Evolutionary conservation across 1,140 invertebrate species (phyloP).

Genomic region (Trichonephila clavata): DNA sequence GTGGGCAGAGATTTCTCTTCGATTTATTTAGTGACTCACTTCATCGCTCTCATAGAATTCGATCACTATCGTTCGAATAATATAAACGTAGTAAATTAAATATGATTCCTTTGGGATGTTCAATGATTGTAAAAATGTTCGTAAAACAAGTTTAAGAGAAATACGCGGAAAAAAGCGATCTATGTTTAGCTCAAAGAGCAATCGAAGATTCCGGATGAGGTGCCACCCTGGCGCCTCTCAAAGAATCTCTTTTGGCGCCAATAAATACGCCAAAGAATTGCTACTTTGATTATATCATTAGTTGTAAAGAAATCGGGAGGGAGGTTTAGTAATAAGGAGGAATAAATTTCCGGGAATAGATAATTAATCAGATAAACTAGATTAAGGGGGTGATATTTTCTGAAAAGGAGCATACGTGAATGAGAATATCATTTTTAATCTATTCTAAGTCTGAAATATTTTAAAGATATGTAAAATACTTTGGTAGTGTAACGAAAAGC

Average conservation of each 20-base stretch:
- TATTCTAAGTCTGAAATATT: no score
- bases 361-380: no score
- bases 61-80: not conserved
- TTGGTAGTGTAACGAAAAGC: no score
- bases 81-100: slow-evolving; percentile 18
- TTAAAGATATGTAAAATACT: no score
- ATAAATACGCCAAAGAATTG: slow-evolving; percentile 32
- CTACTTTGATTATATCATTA: no score
- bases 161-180: not conserved
- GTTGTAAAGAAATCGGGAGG: no score
- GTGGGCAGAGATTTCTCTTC: not conserved
- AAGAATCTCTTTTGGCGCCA: slow-evolving; percentile 39
- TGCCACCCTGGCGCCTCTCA: slow-evolving; percentile 19
- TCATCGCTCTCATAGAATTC: not conserved
- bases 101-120: slow-evolving; percentile 23
- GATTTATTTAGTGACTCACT: not conserved
- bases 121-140: slow-evolving; percentile 32
- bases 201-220: slow-evolving; percentile 47
- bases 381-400: no score
- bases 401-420: no score
- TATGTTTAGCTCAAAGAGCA: slow-evolving; percentile 18
- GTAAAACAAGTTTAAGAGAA: slow-evolving; percentile 17
- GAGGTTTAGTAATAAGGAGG: no score
- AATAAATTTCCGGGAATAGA: no score
- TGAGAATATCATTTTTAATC: no score